Conservation (phyloP, 2,797 vertebrate species). For the Girardinus metallicus region DNA sequence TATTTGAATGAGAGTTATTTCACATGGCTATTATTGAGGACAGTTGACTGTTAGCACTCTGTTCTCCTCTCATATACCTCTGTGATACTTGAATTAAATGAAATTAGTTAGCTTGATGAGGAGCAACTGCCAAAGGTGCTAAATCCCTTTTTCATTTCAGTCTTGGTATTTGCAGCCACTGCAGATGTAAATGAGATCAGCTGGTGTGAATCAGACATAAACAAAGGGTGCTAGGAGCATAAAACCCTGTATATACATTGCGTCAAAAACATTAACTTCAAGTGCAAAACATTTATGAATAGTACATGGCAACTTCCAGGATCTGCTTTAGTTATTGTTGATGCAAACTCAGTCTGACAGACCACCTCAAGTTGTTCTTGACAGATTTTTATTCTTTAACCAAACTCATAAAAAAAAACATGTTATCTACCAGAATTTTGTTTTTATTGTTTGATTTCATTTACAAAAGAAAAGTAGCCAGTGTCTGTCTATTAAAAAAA, state of each 20-base stretch:
- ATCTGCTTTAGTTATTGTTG: neutral
- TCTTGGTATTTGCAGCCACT: neutral
- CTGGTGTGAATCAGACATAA: neutral
- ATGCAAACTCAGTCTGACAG: neutral
- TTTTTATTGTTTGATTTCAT: neutral
- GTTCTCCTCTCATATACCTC: slow-evolving; percentile 6
- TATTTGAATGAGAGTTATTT: slow-evolving; percentile 29
- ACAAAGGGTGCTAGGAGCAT: neutral
- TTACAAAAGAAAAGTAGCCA: neutral
- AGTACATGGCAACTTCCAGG: neutral
- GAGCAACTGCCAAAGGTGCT: slow-evolving; percentile 1
- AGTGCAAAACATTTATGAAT: neutral
- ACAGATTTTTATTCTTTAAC: neutral
- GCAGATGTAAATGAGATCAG: neutral
- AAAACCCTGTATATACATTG: neutral
- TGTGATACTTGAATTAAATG: slow-evolving; percentile 23
- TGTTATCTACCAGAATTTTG: neutral
- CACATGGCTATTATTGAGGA: slow-evolving; percentile 23
- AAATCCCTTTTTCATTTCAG: neutral
- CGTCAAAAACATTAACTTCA: neutral
- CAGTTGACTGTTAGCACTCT: slow-evolving; percentile 11
- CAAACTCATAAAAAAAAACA: neutral
- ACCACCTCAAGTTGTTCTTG: neutral
- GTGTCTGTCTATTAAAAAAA: neutral
- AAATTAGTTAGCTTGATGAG: neutral